Percentiles rank a stretch among this genome's conserved stretches.
Evolutionary conservation across 2,113 vertebrate genomes (phyloP).

Genomic region (Urocolius indicus): DNA sequence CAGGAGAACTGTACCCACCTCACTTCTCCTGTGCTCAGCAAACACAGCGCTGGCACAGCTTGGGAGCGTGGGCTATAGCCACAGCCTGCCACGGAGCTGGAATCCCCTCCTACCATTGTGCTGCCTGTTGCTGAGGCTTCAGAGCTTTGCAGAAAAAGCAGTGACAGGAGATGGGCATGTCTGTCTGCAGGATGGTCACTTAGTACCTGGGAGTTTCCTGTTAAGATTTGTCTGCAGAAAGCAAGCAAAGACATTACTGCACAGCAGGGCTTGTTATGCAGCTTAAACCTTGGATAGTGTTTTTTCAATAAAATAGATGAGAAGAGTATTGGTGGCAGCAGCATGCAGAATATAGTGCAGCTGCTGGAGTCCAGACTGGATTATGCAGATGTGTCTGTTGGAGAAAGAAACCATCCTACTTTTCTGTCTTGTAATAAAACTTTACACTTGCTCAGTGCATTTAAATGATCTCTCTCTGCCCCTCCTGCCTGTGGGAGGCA

Average conservation of each 20-base stretch:
- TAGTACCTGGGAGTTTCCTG: not conserved
- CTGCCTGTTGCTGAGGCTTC: not conserved
- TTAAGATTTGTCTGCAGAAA: not conserved
- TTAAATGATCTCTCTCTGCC: constrained; percentile 40
- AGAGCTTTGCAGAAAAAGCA: not conserved
- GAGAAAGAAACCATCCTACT: constrained; percentile 12
- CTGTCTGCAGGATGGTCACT: not conserved
- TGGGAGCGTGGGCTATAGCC: not conserved
- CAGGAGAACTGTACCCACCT: not conserved
- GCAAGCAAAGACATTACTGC: not conserved
- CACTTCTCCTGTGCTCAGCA: not conserved
- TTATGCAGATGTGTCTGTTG: constrained; percentile 24
- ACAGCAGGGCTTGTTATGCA: not conserved
- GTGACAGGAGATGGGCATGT: not conserved
- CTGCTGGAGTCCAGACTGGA: constrained; percentile 7
- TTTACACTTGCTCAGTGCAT: constrained; percentile 10
- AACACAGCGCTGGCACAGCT: not conserved
- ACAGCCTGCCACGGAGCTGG: not conserved
- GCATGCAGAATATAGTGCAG: not conserved
- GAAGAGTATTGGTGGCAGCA: not conserved
- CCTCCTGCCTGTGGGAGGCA: constrained; percentile 48
- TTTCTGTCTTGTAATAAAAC: constrained; percentile 16
- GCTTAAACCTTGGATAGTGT: not conserved
- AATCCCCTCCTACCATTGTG: not conserved
- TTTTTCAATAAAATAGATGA: constrained; percentile 10